These are phyloP conservation scores for Phenganax subtilis DNA, from an alignment of 92 coral and sea anemone genomes.

Conservation along the genomic window DNA sequence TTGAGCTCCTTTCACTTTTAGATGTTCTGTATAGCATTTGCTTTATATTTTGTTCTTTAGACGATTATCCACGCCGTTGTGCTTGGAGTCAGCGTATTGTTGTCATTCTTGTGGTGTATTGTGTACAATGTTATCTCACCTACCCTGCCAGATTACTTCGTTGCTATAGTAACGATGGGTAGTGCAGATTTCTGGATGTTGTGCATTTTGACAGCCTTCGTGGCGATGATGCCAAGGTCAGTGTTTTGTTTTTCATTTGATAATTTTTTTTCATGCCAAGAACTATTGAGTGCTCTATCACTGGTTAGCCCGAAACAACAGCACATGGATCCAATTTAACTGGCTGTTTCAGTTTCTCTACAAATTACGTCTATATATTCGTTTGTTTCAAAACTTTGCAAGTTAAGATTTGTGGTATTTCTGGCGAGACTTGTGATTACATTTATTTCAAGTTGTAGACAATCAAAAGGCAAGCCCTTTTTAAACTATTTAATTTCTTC, in stretches of 20 bases:
- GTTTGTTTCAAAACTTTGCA: too few species aligned
- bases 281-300: neutral
- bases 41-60: constrained; percentile 42
- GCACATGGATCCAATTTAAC: too few species aligned
- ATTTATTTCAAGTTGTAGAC: too few species aligned
- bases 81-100: constrained; percentile 73
- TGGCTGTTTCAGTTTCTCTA: too few species aligned
- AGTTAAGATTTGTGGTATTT: too few species aligned
- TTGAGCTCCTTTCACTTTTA: too few species aligned
- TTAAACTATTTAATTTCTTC: too few species aligned
- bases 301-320: too few species aligned
- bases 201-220: constrained; percentile 67
- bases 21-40: too few species aligned
- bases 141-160: constrained; percentile 71
- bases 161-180: constrained; percentile 75
- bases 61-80: constrained; percentile 71
- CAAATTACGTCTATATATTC: too few species aligned
- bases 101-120: constrained; percentile 75
- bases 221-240: constrained; percentile 87
- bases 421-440: too few species aligned
- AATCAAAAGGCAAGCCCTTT: too few species aligned
- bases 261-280: neutral
- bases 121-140: constrained; percentile 50
- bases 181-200: constrained; percentile 83
- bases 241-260: neutral